A percentile compares a stretch with the other conserved stretches of the same genome.
Conservation (phyloP, 2,113 vertebrate genomes). For the Paratilapia polleni region DNA sequence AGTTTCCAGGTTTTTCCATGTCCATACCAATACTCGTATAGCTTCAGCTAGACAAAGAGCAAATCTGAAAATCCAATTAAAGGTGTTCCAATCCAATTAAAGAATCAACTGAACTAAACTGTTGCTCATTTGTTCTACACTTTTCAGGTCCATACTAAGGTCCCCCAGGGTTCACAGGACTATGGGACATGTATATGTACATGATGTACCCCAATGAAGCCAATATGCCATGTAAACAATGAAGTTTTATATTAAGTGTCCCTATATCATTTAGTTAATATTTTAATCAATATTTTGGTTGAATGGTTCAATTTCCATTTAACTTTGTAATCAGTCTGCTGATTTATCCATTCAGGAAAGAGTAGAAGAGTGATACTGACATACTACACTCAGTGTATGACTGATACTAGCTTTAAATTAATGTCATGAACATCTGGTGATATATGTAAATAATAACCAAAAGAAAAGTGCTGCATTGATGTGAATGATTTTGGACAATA, state of each 20-base stretch:
- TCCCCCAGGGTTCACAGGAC: too few relatives aligned
- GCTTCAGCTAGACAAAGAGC: too few relatives aligned
- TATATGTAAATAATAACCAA: not conserved
- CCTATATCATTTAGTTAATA: not conserved
- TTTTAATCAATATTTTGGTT: not conserved
- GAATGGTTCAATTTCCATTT: not conserved
- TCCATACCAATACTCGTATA: too few relatives aligned
- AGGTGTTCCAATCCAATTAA: too few relatives aligned
- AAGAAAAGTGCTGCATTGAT: not conserved
- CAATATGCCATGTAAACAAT: not conserved
- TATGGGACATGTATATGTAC: not conserved
- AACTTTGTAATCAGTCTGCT: not conserved
- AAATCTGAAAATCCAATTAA: too few relatives aligned
- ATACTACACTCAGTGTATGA: too few relatives aligned
- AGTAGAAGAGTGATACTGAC: too few relatives aligned
- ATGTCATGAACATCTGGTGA: not conserved
- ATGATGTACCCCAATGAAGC: not conserved
- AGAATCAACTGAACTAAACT: too few relatives aligned
- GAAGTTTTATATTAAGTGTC: not conserved
- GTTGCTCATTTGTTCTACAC: too few relatives aligned
- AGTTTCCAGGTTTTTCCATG: too few relatives aligned
- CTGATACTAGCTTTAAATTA: not conserved
- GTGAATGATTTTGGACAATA: not conserved
- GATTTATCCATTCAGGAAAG: too few relatives aligned
- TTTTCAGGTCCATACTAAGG: too few relatives aligned